Conservation (phyloP, 2,113 vertebrate genomes). For the Pachycephala philippinensis region DNA sequence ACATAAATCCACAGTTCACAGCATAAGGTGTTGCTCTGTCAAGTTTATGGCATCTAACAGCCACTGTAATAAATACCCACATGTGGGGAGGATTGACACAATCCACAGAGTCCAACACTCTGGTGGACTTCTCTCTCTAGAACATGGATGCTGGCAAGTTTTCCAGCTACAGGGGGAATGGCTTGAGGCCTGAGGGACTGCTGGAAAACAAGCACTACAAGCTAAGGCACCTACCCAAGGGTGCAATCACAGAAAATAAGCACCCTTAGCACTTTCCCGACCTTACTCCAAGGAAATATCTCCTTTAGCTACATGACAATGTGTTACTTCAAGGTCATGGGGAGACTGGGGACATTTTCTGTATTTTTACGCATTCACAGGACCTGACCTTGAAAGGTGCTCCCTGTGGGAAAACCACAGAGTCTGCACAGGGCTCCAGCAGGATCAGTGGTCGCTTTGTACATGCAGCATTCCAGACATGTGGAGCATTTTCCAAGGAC, state of each 20-base stretch:
- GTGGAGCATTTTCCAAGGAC: not conserved
- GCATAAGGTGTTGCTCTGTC: not conserved
- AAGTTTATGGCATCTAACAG: not conserved
- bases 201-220: not conserved
- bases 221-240: not conserved
- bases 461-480: not conserved
- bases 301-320: not conserved
- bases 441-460: not conserved
- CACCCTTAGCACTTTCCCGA: not conserved
- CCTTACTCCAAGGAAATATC: not conserved
- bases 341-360: not conserved
- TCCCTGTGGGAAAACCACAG: not conserved
- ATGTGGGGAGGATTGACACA: not conserved
- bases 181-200: not conserved
- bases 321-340: not conserved
- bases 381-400: not conserved
- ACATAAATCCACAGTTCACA: not conserved
- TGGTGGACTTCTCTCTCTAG: not conserved
- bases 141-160: not conserved
- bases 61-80: not conserved
- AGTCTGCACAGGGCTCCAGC: not conserved
- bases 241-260: not conserved
- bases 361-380: not conserved
- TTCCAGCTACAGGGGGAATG: not conserved
- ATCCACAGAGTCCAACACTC: too few relatives aligned